A percentile compares a stretch with the other conserved stretches of the same genome.
These are phyloP conservation scores for Solea senegalensis DNA, from an alignment of 2,113 vertebrate genomes.

Conservation along the genomic window DNA sequence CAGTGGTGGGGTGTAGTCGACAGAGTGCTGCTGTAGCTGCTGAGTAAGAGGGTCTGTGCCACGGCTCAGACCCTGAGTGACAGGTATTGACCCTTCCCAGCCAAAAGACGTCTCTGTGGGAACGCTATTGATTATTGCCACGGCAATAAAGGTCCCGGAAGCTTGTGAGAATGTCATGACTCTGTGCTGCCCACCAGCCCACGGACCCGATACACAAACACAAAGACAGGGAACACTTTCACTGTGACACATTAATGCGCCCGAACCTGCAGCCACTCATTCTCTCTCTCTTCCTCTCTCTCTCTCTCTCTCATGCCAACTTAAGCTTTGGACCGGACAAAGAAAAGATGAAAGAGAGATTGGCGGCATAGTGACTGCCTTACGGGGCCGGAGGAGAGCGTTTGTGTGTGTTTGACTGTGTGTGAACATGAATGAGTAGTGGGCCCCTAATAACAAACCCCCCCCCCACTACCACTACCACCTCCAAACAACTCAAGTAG, in stretches of 20 bases:
- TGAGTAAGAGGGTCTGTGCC: constrained; percentile 78
- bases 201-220: constrained; percentile 45
- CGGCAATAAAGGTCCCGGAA: constrained; percentile 78
- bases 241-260: constrained; percentile 21
- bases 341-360: too few species aligned
- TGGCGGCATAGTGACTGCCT: too few species aligned
- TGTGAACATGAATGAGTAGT: too few species aligned
- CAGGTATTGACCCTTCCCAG: constrained; percentile 79
- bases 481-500: background rate
- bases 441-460: too few species aligned
- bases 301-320: background rate
- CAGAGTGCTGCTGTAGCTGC: constrained; percentile 67
- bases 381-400: too few species aligned
- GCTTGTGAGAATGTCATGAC: constrained; percentile 77
- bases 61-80: constrained; percentile 74
- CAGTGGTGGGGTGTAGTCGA: constrained; percentile 16
- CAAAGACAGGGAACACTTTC: constrained; percentile 36
- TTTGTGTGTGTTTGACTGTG: too few species aligned
- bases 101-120: constrained; percentile 77
- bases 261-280: constrained; percentile 26
- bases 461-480: too few species aligned
- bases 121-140: constrained; percentile 80
- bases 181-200: constrained; percentile 52
- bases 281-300: constrained; percentile 16
- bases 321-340: too few species aligned